Base-by-base conservation (phyloP, 2,888 invertebrate species). In the Idaea straminata region DNA sequence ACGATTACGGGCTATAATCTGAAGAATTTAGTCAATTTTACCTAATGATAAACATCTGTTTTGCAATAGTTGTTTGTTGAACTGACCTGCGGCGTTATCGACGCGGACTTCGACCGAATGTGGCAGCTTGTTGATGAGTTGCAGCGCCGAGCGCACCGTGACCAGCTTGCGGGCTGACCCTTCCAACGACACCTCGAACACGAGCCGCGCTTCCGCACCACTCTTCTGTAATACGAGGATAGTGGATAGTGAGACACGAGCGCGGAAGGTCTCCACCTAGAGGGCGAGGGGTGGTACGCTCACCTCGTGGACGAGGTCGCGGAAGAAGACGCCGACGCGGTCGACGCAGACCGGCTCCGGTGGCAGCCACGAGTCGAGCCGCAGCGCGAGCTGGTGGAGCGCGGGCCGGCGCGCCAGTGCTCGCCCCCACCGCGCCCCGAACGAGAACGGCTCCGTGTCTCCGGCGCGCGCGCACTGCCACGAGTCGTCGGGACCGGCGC, bases 161-260 rank as follows among this genome's bases (percentile, higher is more conserved):
- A 99, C 96, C 75, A 99, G 91, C 88, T 99, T 99, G 77, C 97
- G 95, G 0, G 99, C 99, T 2, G 98, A 98, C 0, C 98, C 98
- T 86, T 98, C 98, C 71, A 99, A 92, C 0, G 96, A 95, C 16
- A 99, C 97, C 74, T 97, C 97, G 81, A 99, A 97, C 61, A 99
- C 98, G 35, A 99, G 94, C 64, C 99, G 95, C 0, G 97, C 96
- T 75, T 95, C 94, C 0, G 83, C 79, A 0, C 89, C 91, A 0
- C 84, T 82, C 72, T 87, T 87, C 92, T 93, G 74, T 34, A 62
- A 35, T 15, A 65, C 25, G 58, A 64, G 13, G 15, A 15, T 1
- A 5, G 58, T 5, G n/a, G n/a, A 25, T 25, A 25, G 25, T 36
- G 10, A 58, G 58, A 36, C 10, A 36, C 10, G 5, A 36, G 5